Evolutionary conservation across 1,140 invertebrate species (phyloP), one percentile per base, ranked within the genome.

Genomic region (Paraescarpia echinospica): DNA sequence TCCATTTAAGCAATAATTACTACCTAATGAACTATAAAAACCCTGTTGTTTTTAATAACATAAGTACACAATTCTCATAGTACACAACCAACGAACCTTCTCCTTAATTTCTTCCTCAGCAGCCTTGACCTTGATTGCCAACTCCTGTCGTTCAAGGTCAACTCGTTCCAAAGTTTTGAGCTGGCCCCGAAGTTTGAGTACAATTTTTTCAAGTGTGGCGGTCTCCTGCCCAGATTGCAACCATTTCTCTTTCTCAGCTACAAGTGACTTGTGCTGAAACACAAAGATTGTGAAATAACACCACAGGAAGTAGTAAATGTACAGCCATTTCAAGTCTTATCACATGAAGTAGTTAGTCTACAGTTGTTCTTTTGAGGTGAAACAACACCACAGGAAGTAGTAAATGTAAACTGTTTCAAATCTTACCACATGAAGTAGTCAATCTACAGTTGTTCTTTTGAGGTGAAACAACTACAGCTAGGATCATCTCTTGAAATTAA

Each of bases 141-240:
- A 77, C 59, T 77, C 59, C 59, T 77, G 59, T 31, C 27, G 9
- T 77, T 77, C 27, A 77, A 77, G 59, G 59, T 77, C 59, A 27
- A 77, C 59, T 77, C 59, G 9, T 77, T 77, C 59, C 59, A 31
- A 77, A 31, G 18, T 31, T 41, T 90, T 90, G 8, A 90, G 90
- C n/a, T 90, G 90, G n/a, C 90, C 90, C 27, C 90, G 18, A 34
- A 90, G 90, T 41, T 90, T 90, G 18, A 90, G 90, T 18, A 90
- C 90, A 31, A 90, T 90, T n/a, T 34, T 90, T 31, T 90, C 90
- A 22, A 90, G 90, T 35, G 90, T 41, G 34, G 34, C 34, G 2
- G 34, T 90, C n/a, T 90, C 90, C 14, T 90, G 34, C 18, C 18
- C 90, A 35, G 90, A 34, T 22, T 90, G 18, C 35, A 31, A 9